Evolutionary conservation across 2,113 vertebrate species (phyloP).

Genomic region (Scopus umbretta): DNA sequence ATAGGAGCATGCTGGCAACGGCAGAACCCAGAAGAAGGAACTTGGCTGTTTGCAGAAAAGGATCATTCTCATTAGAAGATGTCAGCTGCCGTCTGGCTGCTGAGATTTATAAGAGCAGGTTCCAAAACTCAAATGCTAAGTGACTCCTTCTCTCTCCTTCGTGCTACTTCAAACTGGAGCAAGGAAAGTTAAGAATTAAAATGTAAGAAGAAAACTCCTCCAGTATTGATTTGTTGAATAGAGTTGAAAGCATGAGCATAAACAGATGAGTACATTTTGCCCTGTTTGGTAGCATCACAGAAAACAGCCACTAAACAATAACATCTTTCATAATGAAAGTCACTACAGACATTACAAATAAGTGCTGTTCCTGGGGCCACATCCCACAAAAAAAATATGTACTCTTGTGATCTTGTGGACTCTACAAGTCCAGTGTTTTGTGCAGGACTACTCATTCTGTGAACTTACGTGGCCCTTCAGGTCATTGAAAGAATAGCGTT

Average conservation of each 20-base stretch:
- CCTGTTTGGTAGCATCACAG: background rate
- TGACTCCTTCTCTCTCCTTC: background rate
- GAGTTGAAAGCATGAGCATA: background rate
- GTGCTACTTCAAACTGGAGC: background rate
- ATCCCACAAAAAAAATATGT: background rate
- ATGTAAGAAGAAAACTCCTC: background rate
- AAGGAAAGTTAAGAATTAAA: background rate
- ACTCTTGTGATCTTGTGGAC: background rate
- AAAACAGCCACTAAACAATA: background rate
- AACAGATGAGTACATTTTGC: background rate
- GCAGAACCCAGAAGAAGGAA: background rate
- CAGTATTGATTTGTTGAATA: background rate
- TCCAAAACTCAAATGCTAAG: background rate
- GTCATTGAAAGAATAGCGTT: background rate
- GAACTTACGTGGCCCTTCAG: background rate
- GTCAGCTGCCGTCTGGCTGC: background rate
- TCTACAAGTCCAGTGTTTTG: background rate
- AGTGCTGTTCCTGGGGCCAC: background rate
- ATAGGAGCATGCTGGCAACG: background rate
- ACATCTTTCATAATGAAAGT: background rate
- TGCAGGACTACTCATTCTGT: background rate
- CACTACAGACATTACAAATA: background rate
- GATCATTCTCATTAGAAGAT: slow-evolving; percentile 28
- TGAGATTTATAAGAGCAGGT: background rate
- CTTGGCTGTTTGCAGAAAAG: background rate